Evolutionary conservation across 2,113 vertebrate genomes (phyloP), one percentile per base, ranked within the genome.

Genomic region (Aspidoscelis tigris): DNA sequence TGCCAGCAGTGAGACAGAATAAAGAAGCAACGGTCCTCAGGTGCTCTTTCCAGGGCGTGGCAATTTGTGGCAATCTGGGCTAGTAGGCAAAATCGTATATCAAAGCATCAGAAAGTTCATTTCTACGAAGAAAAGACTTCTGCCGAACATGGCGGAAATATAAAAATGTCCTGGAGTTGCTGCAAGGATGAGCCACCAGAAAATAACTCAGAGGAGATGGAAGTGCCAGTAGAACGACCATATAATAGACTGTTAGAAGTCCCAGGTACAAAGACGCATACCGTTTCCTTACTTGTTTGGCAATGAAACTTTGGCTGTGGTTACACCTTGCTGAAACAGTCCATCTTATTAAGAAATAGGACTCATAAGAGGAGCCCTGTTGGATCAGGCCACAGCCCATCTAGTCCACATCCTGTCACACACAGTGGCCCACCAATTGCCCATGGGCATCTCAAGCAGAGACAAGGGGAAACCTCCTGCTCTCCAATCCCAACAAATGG

Each of bases 101-200:
- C 58, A 47, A 18, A 75, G 41, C 24, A 73, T 43, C 18, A n/a
- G 22, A 61, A 24, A n/a, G 16, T 66, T 76, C 24, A 47, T 75
- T 66, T 66, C 72, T 82, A 61, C 58, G 20, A 11, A 82, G 72
- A 75, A 12, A 66, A 22, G 2, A 9, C 75, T 39, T 50, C 71
- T 75, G 43, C 47, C 41, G 44, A 82, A 18, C 26, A 82, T 22
- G 43, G 41, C 41, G 58, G 39, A 82, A 22, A 39, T 66, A 44
- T 39, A 22, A 65, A 82, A 44, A 82, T 82, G 81, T 33, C 81
- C 61, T 82, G 81, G 72, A 75, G 9, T 3, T 82, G 81, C 26
- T 82, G 81, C 55, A 82, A 82, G 47, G 71, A 82, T 4, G 43
- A 82, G 4, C 1, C n/a, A 43, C 21, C 81, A 9, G 58, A 75